Evolutionary conservation across 1,140 invertebrate species (phyloP), one percentile per base, ranked within the genome.

Genomic region (Drosophila lacteicornis): DNA sequence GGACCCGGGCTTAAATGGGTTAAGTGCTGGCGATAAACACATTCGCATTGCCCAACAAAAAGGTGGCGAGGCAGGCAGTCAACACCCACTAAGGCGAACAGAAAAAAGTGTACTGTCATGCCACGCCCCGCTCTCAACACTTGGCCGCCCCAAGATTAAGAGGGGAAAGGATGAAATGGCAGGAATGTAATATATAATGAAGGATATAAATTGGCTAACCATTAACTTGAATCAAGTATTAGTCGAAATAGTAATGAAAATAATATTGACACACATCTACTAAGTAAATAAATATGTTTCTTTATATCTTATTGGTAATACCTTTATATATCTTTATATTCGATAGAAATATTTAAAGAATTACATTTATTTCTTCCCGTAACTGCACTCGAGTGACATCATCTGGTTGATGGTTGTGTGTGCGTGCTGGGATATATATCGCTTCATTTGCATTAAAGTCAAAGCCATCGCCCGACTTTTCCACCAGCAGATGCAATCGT

Each of bases 11-110:
- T 60, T 45, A 73, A 73, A 73, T 73, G 68, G 69, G 69, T 73
- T 73, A 73, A 73, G 69, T 73, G 69, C 68, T 43, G 67, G 67
- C 69, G 69, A 59, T 73, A 73, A 73, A 73, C 69, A 71, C 69
- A 59, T 50, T 73, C 30, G 53, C 66, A 59, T 47, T 73, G 19
- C n/a, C 9, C 45, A n/a, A 27, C 25, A 25, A 42, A 46, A 71
- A 58, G 30, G 50, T 17, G 27, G 27, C 33, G 8, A 19, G 6
- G 36, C 11, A 5, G 17, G 67, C 69, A 73, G 38, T 73, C 67
- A 43, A 73, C 69, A 71, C 69, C 53, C 67, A 59, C 38, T 73
- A 70, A 70, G 59, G 7, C 22, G n/a, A 22, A 50, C 51, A 33
- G 5, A 51, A 17, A n/a, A 55, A 55, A 55, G 33, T n/a, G 49